Conservation (phyloP, 1,140 invertebrate genomes). For the Drosophila sturtevanti region DNA sequence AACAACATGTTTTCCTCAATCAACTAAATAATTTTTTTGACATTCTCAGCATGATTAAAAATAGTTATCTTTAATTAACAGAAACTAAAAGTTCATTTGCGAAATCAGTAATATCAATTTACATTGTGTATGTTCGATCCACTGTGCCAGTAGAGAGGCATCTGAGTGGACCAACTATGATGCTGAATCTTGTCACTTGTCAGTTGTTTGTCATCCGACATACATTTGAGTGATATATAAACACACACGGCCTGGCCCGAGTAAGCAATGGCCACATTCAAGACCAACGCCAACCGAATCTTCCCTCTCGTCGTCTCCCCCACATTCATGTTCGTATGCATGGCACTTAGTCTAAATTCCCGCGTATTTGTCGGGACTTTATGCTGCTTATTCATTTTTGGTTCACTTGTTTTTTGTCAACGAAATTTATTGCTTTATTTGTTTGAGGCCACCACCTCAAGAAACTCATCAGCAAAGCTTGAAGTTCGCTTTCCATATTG, state of each 20-base stretch:
- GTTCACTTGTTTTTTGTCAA: conserved; percentile 75
- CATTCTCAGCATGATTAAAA: no score
- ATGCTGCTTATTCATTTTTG: conserved; percentile 45
- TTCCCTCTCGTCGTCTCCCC: conserved; percentile 30
- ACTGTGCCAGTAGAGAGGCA: conserved; percentile 52
- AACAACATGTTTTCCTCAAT: no score
- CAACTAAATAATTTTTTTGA: no score
- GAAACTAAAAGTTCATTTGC: no score
- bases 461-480: conserved; percentile 1
- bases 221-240: conserved; percentile 80
- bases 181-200: conserved; percentile 79
- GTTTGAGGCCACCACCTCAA: conserved; percentile 56
- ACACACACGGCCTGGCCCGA: conserved; percentile 61
- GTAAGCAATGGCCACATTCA: conserved; percentile 24
- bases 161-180: conserved; percentile 36
- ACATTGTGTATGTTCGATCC: conserved; percentile 25
- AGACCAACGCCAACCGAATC: conserved; percentile 20
- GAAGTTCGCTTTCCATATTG: conserved; percentile 66
- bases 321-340: conserved; percentile 47
- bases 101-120: no score
- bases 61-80: no score
- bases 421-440: conserved; percentile 79
- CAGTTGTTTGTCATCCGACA: conserved; percentile 81
- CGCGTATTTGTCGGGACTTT: conserved; percentile 69
- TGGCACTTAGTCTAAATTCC: conserved; percentile 75